A percentile compares a stretch with the other conserved stretches of the same genome.
Evolutionary conservation across 2,797 vertebrate genomes (phyloP).

Genomic region (Gymnothorax reevesii): DNA sequence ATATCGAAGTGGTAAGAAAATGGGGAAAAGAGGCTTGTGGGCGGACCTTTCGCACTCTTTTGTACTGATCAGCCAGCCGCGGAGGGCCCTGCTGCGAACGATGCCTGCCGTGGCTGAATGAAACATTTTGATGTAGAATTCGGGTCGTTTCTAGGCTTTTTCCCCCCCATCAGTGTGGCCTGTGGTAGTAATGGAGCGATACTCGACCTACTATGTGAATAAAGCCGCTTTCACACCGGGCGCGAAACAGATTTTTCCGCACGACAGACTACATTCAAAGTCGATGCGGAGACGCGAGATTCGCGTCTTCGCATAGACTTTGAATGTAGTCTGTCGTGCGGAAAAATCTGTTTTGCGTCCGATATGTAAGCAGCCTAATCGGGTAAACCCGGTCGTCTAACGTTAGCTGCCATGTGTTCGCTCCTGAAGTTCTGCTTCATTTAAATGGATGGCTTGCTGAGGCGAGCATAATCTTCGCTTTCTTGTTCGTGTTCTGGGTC

Average conservation of each 20-base stretch:
- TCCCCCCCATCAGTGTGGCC: neutral
- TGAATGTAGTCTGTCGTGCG: no score
- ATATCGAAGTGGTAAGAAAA: slow-evolving; percentile 89
- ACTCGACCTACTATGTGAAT: no score
- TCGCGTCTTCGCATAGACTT: no score
- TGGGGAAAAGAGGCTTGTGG: slow-evolving; percentile 12
- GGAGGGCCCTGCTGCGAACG: slow-evolving; percentile 36
- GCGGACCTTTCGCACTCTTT: slow-evolving; percentile 24
- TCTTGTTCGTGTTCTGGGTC: neutral
- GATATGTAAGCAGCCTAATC: no score
- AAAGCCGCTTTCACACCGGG: no score
- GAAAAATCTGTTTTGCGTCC: no score
- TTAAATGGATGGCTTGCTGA: neutral
- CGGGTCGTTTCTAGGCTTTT: no score
- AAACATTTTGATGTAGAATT: neutral
- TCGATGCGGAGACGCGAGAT: no score
- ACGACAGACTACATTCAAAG: no score
- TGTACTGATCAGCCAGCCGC: neutral
- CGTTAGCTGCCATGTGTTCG: neutral
- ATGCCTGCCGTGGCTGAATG: slow-evolving; percentile 26
- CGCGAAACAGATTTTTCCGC: no score
- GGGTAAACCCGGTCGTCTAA: neutral
- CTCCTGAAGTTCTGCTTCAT: neutral
- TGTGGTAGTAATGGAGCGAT: neutral
- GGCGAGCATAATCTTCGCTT: neutral